Evolutionary conservation across 2,113 vertebrate genomes (phyloP).

Genomic region (Micromys minutus): DNA sequence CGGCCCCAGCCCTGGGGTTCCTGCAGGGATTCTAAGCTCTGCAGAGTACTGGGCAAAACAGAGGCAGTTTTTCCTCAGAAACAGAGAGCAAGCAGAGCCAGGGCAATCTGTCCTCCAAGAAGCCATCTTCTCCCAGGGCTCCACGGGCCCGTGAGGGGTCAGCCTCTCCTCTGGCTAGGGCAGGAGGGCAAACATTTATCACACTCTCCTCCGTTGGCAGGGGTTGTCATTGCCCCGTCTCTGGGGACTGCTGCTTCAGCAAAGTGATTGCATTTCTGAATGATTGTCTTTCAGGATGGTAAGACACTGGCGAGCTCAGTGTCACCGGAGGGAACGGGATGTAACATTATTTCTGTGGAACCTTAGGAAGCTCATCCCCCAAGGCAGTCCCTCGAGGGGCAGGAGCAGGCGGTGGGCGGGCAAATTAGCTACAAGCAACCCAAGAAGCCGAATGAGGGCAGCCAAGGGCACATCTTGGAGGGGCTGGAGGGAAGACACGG

Average conservation of each 20-base stretch:
- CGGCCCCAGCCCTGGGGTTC: background rate
- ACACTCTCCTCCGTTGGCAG: background rate
- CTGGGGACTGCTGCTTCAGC: constrained; percentile 63
- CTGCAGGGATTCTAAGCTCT: fast-evolving
- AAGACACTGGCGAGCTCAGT: background rate
- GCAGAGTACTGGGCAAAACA: fast-evolving
- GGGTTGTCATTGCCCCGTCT: constrained; percentile 54
- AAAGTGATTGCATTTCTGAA: constrained; percentile 46
- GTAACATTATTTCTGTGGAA: constrained; percentile 52
- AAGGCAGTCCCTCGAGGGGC: background rate
- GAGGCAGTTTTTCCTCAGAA: fast-evolving
- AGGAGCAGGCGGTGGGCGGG: background rate
- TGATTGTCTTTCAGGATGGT: constrained; percentile 66
- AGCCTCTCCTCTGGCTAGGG: background rate
- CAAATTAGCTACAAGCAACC: background rate
- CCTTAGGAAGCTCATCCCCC: background rate
- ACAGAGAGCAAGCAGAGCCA: fast-evolving
- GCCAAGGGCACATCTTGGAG: background rate
- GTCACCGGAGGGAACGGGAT: background rate
- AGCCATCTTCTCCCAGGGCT: fast-evolving
- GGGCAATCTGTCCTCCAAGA: too few relatives aligned
- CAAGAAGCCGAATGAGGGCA: background rate
- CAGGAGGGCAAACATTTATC: constrained; percentile 72
- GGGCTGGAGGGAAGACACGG: background rate
- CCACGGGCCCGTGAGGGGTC: constrained; percentile 42